Conservation (phyloP, 2,113 vertebrate species). For the Porphyrio hochstetteri region DNA sequence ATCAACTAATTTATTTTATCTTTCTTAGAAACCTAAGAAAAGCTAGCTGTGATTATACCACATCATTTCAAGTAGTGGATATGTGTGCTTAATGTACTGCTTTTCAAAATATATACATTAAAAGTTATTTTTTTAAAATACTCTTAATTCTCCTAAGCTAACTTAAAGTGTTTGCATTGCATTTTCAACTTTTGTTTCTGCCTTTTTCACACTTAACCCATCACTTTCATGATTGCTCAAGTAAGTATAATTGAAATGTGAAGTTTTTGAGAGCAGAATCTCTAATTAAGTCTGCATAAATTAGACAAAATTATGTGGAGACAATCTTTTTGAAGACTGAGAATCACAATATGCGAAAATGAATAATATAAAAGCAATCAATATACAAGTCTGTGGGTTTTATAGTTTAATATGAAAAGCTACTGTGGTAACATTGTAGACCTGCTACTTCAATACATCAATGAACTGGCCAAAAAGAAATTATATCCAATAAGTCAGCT, state of each 20-base stretch:
- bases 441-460: not conserved
- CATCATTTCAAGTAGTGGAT: not conserved
- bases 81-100: not conserved
- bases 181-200: not conserved
- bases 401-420: not conserved
- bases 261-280: not conserved
- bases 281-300: not conserved
- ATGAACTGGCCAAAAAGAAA: not conserved
- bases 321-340: not conserved
- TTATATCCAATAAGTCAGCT: not conserved
- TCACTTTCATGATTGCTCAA: not conserved
- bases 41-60: not conserved
- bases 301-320: not conserved
- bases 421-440: not conserved
- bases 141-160: not conserved
- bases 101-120: not conserved
- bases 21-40: not conserved
- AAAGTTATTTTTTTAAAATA: not conserved
- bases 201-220: not conserved
- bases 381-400: not conserved
- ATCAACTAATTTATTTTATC: not conserved
- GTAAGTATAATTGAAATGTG: not conserved
- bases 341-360: not conserved
- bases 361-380: not conserved
- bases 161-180: not conserved